A percentile compares a stretch with the other conserved stretches of the same genome.
phyloP scores from a whole-genome alignment of 2,888 invertebrate species.

The Sturmia bella region DNA sequence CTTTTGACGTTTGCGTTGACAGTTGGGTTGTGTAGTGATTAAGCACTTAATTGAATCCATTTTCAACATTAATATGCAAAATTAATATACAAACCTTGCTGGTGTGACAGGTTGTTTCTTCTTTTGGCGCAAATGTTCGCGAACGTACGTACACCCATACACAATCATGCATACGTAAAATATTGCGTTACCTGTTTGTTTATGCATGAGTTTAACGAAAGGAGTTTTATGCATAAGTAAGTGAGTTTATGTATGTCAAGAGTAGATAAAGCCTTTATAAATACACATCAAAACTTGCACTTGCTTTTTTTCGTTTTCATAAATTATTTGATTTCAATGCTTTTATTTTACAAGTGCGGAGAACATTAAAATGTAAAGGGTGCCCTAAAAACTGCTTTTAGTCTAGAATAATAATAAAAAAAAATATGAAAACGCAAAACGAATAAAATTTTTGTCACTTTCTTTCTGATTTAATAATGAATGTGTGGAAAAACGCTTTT shows the following conservation, averaged over 20 bases:
- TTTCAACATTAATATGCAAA: conserved; percentile 44
- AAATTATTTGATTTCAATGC: conserved; percentile 56
- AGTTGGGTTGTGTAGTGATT: conserved; percentile 74
- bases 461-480: conserved; percentile 32
- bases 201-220: conserved; percentile 26
- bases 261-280: conserved; percentile 46
- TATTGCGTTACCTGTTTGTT: neutral
- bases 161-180: neutral
- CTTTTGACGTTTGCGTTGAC: conserved; percentile 65
- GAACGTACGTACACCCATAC: neutral
- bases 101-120: conserved; percentile 11
- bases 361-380: conserved; percentile 21
- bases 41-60: conserved; percentile 79
- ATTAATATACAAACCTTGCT: conserved; percentile 28
- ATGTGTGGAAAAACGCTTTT: conserved; percentile 2
- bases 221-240: conserved; percentile 22
- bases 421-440: neutral
- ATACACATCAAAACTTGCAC: neutral
- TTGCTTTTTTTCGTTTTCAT: conserved; percentile 9
- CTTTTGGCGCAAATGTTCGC: neutral
- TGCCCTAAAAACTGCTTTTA: conserved; percentile 30
- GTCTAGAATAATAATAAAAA: neutral
- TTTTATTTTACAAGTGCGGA: conserved; percentile 33
- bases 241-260: conserved; percentile 56
- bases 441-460: conserved; percentile 43